Evolutionary conservation across 2,888 invertebrate genomes (phyloP).

Genomic region (Zaprionus lineosus): DNA sequence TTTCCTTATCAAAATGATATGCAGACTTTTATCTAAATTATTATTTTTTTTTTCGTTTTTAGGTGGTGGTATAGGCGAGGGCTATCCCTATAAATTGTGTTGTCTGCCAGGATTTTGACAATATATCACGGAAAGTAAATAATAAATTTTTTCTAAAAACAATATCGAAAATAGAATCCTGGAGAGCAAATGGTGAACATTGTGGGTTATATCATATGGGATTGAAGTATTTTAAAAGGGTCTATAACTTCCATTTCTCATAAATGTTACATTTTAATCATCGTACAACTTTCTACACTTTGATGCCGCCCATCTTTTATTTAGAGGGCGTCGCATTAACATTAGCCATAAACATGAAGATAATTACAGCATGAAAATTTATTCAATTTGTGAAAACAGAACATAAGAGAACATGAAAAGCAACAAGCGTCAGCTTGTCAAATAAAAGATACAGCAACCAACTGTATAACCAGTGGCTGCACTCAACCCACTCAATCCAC

Average conservation of each 20-base stretch:
- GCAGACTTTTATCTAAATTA: slow-evolving; percentile 76
- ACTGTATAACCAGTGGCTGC: slow-evolving; percentile 29
- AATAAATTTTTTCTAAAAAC: too few species aligned
- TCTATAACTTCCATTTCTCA: not conserved
- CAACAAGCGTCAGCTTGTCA: slow-evolving; percentile 61
- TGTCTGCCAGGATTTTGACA: slow-evolving; percentile 11
- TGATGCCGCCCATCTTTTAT: too few species aligned
- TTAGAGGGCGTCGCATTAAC: slow-evolving; percentile 50
- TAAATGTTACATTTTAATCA: slow-evolving; percentile 37
- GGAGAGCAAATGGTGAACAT: too few species aligned
- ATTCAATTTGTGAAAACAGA: slow-evolving; percentile 68
- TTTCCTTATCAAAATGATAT: slow-evolving; percentile 72
- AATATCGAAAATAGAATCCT: too few species aligned
- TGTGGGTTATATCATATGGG: too few species aligned
- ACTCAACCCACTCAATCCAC: not conserved
- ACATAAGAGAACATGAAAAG: slow-evolving; percentile 60
- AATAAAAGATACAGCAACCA: slow-evolving; percentile 49
- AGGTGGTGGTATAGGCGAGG: not conserved
- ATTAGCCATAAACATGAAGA: slow-evolving; percentile 62
- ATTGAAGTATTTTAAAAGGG: not conserved
- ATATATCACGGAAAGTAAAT: not conserved
- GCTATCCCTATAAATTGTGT: slow-evolving; percentile 36
- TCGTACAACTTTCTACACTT: too few species aligned
- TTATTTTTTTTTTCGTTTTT: slow-evolving; percentile 59
- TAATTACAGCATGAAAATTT: slow-evolving; percentile 63